Evolutionary conservation across 2,888 invertebrate genomes (phyloP).

Genomic region (Xylocampa areola): DNA sequence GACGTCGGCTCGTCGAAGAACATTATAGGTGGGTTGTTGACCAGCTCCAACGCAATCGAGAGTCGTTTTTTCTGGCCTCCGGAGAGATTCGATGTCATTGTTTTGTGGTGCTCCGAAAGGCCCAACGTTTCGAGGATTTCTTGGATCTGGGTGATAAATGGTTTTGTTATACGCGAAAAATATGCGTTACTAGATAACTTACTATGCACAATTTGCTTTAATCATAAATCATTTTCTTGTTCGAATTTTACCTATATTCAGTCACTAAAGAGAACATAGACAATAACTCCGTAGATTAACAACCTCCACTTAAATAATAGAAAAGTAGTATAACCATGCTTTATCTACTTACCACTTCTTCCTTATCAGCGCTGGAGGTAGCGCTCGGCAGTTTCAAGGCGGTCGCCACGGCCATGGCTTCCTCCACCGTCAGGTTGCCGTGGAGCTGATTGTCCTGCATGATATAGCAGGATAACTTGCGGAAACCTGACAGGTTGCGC

Average conservation of each 20-base stretch:
- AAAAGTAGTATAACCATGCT: not conserved
- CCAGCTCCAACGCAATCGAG: conserved; percentile 97
- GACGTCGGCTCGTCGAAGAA: conserved; percentile 99
- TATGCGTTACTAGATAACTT: no score
- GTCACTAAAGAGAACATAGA: no score
- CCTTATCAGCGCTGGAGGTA: conserved; percentile 92
- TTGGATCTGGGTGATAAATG: conserved; percentile 92
- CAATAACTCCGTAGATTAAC: no score
- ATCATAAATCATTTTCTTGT: no score
- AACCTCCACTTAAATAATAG: no score
- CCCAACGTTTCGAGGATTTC: conserved; percentile 97
- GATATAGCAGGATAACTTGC: conserved; percentile 98
- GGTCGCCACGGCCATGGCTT: conserved; percentile 98
- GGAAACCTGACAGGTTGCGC: conserved; percentile 95
- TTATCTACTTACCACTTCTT: conserved; percentile 93
- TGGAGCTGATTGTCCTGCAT: conserved; percentile 98
- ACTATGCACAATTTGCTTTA: no score
- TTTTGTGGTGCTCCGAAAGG: conserved; percentile 95
- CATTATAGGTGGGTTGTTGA: conserved; percentile 99
- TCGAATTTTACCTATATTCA: no score
- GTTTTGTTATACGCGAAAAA: not conserved
- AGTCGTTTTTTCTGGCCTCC: conserved; percentile 98
- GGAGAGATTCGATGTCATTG: conserved; percentile 97
- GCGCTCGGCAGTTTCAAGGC: conserved; percentile 95
- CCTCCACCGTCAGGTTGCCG: conserved; percentile 97